Percentiles rank a stretch among this genome's conserved stretches.
Evolutionary conservation across 2,113 vertebrate genomes (phyloP).

Genomic region (Ictalurus punctatus): DNA sequence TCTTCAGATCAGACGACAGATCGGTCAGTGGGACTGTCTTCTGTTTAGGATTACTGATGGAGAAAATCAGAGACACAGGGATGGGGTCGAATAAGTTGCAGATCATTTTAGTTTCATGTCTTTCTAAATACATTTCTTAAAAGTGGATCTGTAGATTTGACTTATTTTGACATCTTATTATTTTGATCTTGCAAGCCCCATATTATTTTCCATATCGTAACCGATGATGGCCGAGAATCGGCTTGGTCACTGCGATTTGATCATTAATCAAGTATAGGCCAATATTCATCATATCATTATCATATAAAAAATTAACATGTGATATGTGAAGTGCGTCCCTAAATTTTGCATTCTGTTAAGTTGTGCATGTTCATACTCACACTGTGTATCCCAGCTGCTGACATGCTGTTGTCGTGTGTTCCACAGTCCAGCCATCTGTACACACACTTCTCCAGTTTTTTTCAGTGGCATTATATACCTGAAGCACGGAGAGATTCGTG

Average conservation of each 20-base stretch:
- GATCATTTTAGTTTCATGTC: not conserved
- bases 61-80: not conserved
- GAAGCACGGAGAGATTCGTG: slow-evolving; percentile 72
- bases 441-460: slow-evolving; percentile 79
- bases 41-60: slow-evolving; percentile 40
- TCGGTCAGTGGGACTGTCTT: not conserved
- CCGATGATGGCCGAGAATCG: not conserved
- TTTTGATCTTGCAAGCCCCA: not conserved
- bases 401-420: slow-evolving; percentile 77
- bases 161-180: not conserved
- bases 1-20: slow-evolving; percentile 26
- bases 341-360: not conserved
- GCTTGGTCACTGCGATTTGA: too few species aligned
- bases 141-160: not conserved
- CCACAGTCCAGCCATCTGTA: slow-evolving; percentile 72
- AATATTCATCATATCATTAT: not conserved
- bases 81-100: not conserved
- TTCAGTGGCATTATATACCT: slow-evolving; percentile 68
- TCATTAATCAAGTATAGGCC: not conserved
- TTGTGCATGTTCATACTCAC: slow-evolving; percentile 65
- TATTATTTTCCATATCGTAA: too few species aligned
- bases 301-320: not conserved
- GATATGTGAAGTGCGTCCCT: not conserved
- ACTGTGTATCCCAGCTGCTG: slow-evolving; percentile 81
- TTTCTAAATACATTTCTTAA: not conserved